phyloP scores from a whole-genome alignment of 2,797 vertebrate genomes.

The Rhynchotus rufescens region DNA sequence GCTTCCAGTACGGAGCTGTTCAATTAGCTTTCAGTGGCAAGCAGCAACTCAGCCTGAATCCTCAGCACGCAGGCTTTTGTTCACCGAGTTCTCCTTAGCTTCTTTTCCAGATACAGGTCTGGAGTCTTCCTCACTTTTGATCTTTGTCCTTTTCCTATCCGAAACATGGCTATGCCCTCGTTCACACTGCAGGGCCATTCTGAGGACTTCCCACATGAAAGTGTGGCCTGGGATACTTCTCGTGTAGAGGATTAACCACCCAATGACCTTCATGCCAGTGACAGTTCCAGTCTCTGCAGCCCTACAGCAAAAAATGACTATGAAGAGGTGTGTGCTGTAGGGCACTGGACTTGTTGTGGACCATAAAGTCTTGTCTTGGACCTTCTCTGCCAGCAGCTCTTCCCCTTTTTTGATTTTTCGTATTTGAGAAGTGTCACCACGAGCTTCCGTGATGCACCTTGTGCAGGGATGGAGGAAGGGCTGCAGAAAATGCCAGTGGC shows the following conservation, averaged over 20 bases:
- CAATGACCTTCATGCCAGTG: neutral
- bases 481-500: neutral
- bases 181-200: neutral
- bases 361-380: neutral
- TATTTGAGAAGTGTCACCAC: neutral
- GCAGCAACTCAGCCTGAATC: neutral
- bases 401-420: neutral
- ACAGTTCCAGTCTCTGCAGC: neutral
- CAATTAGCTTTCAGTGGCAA: conserved; percentile 44
- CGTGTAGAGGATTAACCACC: neutral
- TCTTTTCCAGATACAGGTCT: neutral
- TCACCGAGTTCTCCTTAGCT: neutral
- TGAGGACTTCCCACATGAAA: neutral
- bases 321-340: fast-evolving
- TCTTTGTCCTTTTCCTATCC: neutral
- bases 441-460: neutral
- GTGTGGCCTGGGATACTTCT: neutral
- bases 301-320: fast-evolving
- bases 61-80: neutral
- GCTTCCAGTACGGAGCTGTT: neutral
- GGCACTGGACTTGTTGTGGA: neutral
- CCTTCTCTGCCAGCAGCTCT: neutral
- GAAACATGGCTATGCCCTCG: neutral
- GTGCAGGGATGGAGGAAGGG: neutral
- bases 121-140: neutral